Evolutionary conservation across 1,140 invertebrate genomes (phyloP).

Genomic region (Dufourea novaeangliae): DNA sequence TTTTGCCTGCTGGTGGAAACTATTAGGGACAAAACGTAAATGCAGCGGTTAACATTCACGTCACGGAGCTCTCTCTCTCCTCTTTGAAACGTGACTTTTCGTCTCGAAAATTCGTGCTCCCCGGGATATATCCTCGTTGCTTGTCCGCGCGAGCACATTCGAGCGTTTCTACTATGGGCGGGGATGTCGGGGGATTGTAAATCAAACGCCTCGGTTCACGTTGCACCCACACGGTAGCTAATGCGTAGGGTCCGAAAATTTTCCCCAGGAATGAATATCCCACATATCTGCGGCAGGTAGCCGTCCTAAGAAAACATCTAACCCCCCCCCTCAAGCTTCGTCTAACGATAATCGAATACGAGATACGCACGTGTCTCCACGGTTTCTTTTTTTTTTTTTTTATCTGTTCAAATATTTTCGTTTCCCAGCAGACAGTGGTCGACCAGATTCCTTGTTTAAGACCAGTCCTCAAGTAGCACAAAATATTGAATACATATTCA

Average conservation of each 20-base stretch:
- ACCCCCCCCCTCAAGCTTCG: not conserved
- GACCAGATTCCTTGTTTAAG: not conserved
- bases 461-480: too few relatives aligned
- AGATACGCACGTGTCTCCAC: not conserved
- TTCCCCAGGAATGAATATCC: not conserved
- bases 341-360: slow-evolving; percentile 22
- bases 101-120: not conserved
- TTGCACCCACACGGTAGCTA: not conserved
- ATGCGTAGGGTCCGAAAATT: slow-evolving; percentile 33
- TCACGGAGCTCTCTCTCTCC: too few relatives aligned
- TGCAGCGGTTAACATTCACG: slow-evolving; percentile 1
- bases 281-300: slow-evolving; percentile 26
- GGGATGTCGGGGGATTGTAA: not conserved
- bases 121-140: not conserved
- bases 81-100: slow-evolving; percentile 26
- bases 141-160: not conserved
- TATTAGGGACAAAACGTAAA: not conserved
- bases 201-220: slow-evolving; percentile 21
- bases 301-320: slow-evolving; percentile 35
- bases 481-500: too few relatives aligned
- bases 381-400: slow-evolving; percentile 2
- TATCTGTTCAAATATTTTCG: slow-evolving; percentile 33
- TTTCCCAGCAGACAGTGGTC: not conserved
- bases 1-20: too few relatives aligned
- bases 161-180: too few relatives aligned